Evolutionary conservation across 2,888 invertebrate species (phyloP), one percentile per base, ranked within the genome.

Genomic region (Monochamus alternatus): DNA sequence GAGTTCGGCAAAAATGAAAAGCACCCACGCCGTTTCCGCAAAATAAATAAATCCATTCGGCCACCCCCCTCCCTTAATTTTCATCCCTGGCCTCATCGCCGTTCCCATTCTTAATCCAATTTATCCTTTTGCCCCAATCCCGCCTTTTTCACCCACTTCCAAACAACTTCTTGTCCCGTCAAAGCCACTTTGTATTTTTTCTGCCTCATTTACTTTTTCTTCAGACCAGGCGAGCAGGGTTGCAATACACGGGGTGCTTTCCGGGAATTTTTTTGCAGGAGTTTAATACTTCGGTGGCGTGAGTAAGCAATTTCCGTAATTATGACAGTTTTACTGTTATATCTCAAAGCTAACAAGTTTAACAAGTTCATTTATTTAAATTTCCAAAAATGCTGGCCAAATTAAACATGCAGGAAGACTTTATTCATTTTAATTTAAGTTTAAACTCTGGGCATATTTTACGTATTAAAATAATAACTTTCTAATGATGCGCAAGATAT

Each of bases 181-280:
- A 66, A 55, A 55, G n/a, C 14, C 32, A 31, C 52, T 66, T 52
- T 68, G 31, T 68, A 68, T 68, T 68, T 68, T 58, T 58, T 68
- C 58, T 12, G 51, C 43, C 68, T 68, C 58, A 59, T 68, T 68
- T 58, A 58, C 44, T 68, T 68, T 68, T 58, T 55, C 68, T 38
- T 44, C 58, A 10, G 14, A 12, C 58, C 7, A 12, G 10, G 38
- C 51, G 58, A 58, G 55, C 3, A 43, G 8, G 44, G 63, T 9
- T 63, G 30, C 10, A 12, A 30, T 64, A 47, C 44, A 47, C 47
- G 5, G 4, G 22, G 31, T 64, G 12, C 64, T 43, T 47, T 47
- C 31, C 38, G 5, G 4, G 9, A 47, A 30, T 9, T n/a, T 22
- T 9, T 22, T 47, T 12, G 22, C 0, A 30, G 12, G 8, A 55